A percentile compares a stretch with the other conserved stretches of the same genome.
These are phyloP conservation scores for Coptotermes formosanus DNA, from an alignment of 1,140 invertebrate species.

Conservation along the genomic window DNA sequence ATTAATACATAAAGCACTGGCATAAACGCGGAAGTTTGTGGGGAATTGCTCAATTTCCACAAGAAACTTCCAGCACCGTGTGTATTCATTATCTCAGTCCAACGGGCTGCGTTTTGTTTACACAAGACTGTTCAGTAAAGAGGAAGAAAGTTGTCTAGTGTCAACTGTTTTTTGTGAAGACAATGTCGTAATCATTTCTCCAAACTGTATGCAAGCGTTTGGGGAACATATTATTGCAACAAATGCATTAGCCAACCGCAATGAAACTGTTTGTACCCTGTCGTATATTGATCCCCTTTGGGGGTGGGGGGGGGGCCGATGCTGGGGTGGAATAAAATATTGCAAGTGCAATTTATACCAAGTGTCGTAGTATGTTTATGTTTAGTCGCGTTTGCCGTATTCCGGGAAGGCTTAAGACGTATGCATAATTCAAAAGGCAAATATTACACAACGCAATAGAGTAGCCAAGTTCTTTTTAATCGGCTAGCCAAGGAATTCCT, in stretches of 20 bases:
- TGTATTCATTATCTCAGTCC: not conserved
- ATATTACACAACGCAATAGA: no score
- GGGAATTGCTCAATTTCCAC: not conserved
- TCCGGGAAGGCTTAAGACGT: no score
- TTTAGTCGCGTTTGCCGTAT: no score
- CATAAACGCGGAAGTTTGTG: not conserved
- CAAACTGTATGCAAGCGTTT: not conserved
- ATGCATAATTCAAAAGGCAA: no score
- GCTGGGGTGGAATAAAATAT: no score
- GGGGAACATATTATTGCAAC: not conserved
- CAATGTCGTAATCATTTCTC: not conserved
- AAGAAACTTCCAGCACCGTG: not conserved
- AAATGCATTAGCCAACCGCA: not conserved
- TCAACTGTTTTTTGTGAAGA: not conserved
- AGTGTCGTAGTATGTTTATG: no score
- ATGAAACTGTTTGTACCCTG: not conserved
- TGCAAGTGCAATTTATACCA: no score
- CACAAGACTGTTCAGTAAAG: not conserved
- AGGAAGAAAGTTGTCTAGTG: not conserved
- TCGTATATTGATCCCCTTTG: not conserved
- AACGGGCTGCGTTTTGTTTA: not conserved
- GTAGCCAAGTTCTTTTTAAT: no score
- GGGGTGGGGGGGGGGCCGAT: no score
- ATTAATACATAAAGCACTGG: not conserved
- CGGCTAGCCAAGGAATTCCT: no score